Conservation (phyloP, 2,797 vertebrate genomes). For the Rhabdophis nuchalis region DNA sequence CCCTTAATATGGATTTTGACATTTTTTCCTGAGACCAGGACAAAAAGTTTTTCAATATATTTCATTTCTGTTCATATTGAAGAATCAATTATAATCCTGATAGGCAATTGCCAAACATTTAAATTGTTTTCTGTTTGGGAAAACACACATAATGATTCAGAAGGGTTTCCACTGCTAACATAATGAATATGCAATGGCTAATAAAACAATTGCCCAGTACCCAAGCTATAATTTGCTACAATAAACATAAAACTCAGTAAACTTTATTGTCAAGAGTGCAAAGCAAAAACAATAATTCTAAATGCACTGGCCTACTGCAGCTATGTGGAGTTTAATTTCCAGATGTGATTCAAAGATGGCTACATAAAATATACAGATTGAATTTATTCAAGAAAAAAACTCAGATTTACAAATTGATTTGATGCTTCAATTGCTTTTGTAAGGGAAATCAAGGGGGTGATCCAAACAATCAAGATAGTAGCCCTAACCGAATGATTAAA, state of each 20-base stretch:
- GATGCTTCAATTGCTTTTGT: not conserved
- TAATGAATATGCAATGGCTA: not conserved
- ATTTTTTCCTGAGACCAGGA: not conserved
- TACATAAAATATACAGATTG: not conserved
- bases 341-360: not conserved
- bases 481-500: not conserved
- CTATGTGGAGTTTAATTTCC: not conserved
- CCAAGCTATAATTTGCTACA: not conserved
- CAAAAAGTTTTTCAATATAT: not conserved
- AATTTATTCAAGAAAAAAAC: not conserved
- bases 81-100: not conserved
- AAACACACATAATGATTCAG: not conserved
- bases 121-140: not conserved
- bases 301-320: not conserved
- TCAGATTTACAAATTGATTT: not conserved
- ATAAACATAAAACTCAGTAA: not conserved
- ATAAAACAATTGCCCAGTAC: not conserved
- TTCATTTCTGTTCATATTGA: not conserved
- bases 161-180: not conserved
- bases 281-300: not conserved
- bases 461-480: not conserved
- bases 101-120: not conserved
- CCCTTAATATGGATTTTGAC: not conserved
- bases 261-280: not conserved
- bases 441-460: not conserved